phyloP scores from a whole-genome alignment of 2,797 vertebrate genomes.

The Peromyscus nudipes region DNA sequence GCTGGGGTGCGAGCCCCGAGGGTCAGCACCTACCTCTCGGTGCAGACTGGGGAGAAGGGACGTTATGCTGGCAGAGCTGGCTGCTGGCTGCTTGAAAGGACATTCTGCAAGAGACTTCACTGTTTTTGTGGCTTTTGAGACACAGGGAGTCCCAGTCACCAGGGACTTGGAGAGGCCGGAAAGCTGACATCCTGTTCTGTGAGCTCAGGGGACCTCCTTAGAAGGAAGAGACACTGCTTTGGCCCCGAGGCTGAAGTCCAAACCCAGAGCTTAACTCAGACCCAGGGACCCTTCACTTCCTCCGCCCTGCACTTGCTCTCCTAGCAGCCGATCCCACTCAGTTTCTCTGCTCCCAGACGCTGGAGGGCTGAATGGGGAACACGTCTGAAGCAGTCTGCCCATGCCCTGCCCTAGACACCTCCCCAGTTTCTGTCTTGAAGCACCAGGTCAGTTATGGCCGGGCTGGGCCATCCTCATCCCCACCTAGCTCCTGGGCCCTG shows the following conservation, averaged over 20 bases:
- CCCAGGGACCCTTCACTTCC: neutral
- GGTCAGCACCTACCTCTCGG: constrained; percentile 34
- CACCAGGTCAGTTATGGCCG: neutral
- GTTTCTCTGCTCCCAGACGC: neutral
- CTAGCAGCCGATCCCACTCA: neutral
- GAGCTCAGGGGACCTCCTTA: constrained; percentile 13
- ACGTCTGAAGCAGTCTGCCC: neutral
- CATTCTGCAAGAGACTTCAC: constrained; percentile 41
- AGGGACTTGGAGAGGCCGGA: neutral
- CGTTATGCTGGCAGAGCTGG: neutral
- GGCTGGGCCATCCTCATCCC: neutral
- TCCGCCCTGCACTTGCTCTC: neutral
- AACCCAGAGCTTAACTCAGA: neutral
- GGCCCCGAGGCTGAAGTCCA: neutral
- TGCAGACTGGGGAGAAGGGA: constrained; percentile 48
- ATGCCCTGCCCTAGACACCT: neutral
- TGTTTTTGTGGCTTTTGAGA: constrained; percentile 37
- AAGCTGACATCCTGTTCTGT: neutral
- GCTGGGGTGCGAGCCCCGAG: constrained; percentile 64
- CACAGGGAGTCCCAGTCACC: constrained; percentile 26
- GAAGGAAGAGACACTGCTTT: constrained; percentile 37
- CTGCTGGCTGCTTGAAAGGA: neutral
- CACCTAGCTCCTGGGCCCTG: neutral
- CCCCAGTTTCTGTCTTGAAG: neutral
- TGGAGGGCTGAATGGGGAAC: neutral